Base-by-base conservation (phyloP, 2,888 invertebrate genomes). In the Mythimna pallens region DNA sequence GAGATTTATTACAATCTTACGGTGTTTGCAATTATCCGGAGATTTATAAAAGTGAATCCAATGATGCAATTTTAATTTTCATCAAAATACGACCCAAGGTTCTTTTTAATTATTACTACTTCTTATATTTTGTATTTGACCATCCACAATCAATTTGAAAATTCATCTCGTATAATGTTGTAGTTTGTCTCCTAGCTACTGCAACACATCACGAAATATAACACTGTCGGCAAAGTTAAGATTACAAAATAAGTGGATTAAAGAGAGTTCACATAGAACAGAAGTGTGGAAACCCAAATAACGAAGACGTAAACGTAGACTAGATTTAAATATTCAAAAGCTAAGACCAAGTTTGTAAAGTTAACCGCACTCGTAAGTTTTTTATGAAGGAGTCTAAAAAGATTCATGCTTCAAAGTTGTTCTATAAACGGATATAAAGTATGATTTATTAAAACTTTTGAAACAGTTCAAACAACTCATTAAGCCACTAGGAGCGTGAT, bases 381-480 rank as follows among this genome's bases (percentile, higher is more conserved):
- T 62, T 64, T 66, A 66, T 40, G 36, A 61, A 77, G 14, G 7
- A 57, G 7, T 30, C 55, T 62, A 22, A 64, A 70, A 70, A 77
- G 36, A 54, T 72, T 78, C 54, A 40, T 63, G 65, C 47, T 7
- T 12, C 7, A 20, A 78, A 65, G 57, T 78, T 72, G 22, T 58
- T 62, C 61, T 78, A 47, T 55, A 58, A 78, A 77, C 65, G 62
- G 65, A 54, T 47, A 40, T 57, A 52, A 57, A 54, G 30, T 36
- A 72, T 72, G 57, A 66, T 78, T 77, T 72, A 72, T 66, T 50
- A 14, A 47, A 78, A 54, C 65, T 72, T 77, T 63, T 66, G 47
- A 66, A 78, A 25, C 52, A 77, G 72, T 77, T 77, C 65, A 78
- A 77, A 72, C 72, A 77, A 72, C 78, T 77, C 72, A 69, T 54